Evolutionary conservation across 2,797 vertebrate genomes (phyloP), one percentile per base, ranked within the genome.

Genomic region (Hypotaenidia okinawae): DNA sequence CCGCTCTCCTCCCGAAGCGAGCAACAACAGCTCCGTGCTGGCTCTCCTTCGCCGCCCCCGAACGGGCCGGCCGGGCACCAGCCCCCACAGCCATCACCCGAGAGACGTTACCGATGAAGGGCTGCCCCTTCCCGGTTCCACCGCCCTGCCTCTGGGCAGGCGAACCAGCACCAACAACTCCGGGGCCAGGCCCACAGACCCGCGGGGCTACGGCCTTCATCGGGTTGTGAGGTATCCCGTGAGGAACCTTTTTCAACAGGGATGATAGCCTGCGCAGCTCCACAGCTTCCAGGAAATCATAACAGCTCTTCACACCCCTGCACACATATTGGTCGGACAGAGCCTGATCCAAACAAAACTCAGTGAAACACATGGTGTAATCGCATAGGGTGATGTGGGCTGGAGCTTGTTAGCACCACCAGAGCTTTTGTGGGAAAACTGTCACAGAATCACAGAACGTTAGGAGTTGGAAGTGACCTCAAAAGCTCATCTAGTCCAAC

Each of bases 341-440:
- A 32, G 51, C 33, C 27, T 6, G 6, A 25, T 11, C 13, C 28
- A 16, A 3, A 15, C 6, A 5, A 43, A 39, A 17, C 8, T 6
- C 4, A 0, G 7, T 4, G 16, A n/a, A 21, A 76, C 0, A 4
- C 24, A 1, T 16, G 5, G 9, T 3, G 2, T n/a, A 51, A 54
- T 8, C 1, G 1, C 5, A 2, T 12, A 16, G 3, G 19, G 51
- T 7, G 13, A 19, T 3, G 39, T 8, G 6, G 5, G 13, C 7
- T 19, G 13, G 16, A 51, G 43, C 22, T 59, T 25, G 12, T 13
- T 2, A 19, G 10, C 33, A 62, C 27, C 24, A n/a, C 12, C 47
- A 41, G 13, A 41, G 13, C 37, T 58, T 82, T 14, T 17, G 16
- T 7, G 10, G 21, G 7, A 19, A 45, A 43, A 70, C 16, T 3